phyloP scores from a whole-genome alignment of 2,888 invertebrate genomes.

The Synanthedon vespiformis region DNA sequence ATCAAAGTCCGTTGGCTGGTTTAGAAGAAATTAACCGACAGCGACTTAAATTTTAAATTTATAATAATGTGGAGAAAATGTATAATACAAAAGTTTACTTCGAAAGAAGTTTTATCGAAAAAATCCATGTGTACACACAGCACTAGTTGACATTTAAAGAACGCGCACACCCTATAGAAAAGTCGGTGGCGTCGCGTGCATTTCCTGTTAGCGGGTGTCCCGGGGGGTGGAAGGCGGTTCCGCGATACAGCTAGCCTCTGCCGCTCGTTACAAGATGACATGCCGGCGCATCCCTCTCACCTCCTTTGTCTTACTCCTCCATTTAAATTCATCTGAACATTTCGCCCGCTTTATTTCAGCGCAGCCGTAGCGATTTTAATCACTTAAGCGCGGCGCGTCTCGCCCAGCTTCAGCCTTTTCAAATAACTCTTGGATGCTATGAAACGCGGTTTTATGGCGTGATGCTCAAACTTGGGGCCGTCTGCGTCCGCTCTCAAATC shows the following conservation, averaged over 20 bases:
- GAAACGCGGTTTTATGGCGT: constrained; percentile 9
- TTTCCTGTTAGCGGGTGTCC: not conserved
- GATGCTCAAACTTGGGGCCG: not conserved
- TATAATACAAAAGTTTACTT: too few species aligned
- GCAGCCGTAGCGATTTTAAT: constrained; percentile 54
- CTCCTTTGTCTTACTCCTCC: constrained; percentile 39
- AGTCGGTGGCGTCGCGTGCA: not conserved
- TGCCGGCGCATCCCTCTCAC: constrained; percentile 21
- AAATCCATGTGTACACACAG: too few species aligned
- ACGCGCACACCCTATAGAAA: too few species aligned
- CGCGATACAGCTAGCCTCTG: not conserved
- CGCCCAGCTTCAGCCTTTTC: constrained; percentile 19
- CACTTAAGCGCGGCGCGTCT: constrained; percentile 49
- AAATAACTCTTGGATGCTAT: constrained; percentile 9
- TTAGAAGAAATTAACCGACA: too few species aligned
- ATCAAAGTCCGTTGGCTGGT: too few species aligned
- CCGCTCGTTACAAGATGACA: constrained; percentile 30
- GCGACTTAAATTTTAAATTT: too few species aligned
- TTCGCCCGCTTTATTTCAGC: constrained; percentile 43
- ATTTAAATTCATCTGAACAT: constrained; percentile 61
- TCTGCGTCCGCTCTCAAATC: not conserved
- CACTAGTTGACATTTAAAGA: too few species aligned
- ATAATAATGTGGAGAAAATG: too few species aligned
- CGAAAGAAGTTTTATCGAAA: too few species aligned
- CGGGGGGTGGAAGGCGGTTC: not conserved